phyloP scores from a whole-genome alignment of 2,888 invertebrate genomes.

The Selenia dentaria region DNA sequence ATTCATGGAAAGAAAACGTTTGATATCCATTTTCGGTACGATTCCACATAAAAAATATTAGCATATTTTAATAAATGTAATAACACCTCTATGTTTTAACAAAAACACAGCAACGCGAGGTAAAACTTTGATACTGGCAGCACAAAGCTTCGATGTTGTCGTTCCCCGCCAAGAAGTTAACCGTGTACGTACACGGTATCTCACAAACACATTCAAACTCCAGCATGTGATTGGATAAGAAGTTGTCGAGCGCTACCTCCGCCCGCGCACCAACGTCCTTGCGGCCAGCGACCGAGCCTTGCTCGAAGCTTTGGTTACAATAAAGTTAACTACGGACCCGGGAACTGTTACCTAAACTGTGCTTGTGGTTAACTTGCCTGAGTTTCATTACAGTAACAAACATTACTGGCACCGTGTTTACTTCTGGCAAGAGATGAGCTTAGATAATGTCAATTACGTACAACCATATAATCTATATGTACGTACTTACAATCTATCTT shows the following conservation, averaged over 20 bases:
- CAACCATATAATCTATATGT: neutral
- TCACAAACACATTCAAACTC: conserved; percentile 32
- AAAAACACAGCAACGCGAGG: no score
- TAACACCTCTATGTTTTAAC: no score
- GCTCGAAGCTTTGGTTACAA: conserved; percentile 39
- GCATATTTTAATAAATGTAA: no score
- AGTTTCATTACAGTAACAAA: conserved; percentile 25
- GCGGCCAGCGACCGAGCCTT: conserved; percentile 75
- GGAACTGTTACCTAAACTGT: conserved; percentile 7
- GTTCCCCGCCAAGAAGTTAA: conserved; percentile 49
- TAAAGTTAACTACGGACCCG: conserved; percentile 23
- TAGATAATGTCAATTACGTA: conserved; percentile 14
- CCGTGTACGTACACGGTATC: conserved; percentile 41
- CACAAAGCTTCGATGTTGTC: conserved; percentile 48
- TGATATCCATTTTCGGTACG: no score
- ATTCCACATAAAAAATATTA: no score
- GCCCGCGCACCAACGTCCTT: conserved; percentile 83
- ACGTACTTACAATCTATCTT: no score
- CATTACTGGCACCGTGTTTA: conserved; percentile 17
- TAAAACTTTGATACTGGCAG: conserved; percentile 39
- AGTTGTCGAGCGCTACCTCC: conserved; percentile 60
- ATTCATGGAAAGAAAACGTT: no score
- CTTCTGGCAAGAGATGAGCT: conserved; percentile 4
- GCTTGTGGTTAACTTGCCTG: conserved; percentile 14
- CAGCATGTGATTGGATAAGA: conserved; percentile 54